Evolutionary conservation across 2,888 invertebrate species (phyloP).

Genomic region (Luperina testacea): DNA sequence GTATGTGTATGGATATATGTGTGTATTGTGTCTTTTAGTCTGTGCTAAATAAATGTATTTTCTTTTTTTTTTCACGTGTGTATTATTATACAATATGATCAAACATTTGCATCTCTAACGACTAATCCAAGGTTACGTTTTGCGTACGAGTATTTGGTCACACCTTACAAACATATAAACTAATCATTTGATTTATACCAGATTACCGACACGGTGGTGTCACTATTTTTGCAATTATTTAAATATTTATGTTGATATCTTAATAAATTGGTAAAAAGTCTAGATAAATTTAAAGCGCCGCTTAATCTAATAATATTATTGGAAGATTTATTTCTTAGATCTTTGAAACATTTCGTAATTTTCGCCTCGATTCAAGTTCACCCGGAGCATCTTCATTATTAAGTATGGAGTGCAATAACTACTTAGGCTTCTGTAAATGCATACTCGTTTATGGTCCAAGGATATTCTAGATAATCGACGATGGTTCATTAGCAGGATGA

Average conservation of each 20-base stretch:
- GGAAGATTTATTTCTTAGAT: neutral
- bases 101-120: conserved; percentile 23
- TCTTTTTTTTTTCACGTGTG: too few species aligned
- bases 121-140: conserved; percentile 41
- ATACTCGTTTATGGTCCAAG: conserved; percentile 29
- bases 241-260: conserved; percentile 33
- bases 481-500: conserved; percentile 41
- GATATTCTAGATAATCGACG: conserved; percentile 38
- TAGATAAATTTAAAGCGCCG: conserved; percentile 17
- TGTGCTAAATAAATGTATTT: too few species aligned
- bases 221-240: conserved; percentile 36
- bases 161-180: neutral
- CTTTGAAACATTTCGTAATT: conserved; percentile 24
- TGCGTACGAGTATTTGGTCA: conserved; percentile 39
- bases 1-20: too few species aligned
- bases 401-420: neutral
- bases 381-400: conserved; percentile 17
- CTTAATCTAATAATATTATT: too few species aligned
- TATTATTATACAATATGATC: neutral
- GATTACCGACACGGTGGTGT: conserved; percentile 38
- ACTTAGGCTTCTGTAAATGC: conserved; percentile 17
- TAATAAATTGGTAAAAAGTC: conserved; percentile 17
- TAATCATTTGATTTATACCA: conserved; percentile 47
- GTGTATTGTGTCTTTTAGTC: too few species aligned
- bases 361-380: conserved; percentile 27